Conservation (phyloP, 1,140 invertebrate species). For the Coelopa frigida region DNA sequence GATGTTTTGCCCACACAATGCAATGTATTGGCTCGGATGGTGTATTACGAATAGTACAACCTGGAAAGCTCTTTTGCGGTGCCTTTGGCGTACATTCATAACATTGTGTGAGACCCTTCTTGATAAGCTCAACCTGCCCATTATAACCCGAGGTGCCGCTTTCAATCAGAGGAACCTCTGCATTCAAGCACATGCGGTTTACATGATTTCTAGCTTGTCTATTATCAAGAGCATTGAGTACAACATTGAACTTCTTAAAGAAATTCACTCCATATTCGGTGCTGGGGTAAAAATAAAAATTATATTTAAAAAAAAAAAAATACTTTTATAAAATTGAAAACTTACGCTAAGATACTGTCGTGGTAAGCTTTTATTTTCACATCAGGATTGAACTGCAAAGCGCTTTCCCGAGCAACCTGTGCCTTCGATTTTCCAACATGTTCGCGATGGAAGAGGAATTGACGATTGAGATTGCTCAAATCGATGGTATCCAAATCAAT, state of each 20-base stretch:
- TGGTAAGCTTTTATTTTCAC: slow-evolving; percentile 84
- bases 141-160: slow-evolving; percentile 95
- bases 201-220: slow-evolving; percentile 94
- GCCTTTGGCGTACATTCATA: slow-evolving; percentile 95
- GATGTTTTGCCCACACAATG: slow-evolving; percentile 92
- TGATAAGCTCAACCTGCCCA: slow-evolving; percentile 80
- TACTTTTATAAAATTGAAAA: neutral
- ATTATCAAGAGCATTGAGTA: slow-evolving; percentile 98
- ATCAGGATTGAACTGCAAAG: slow-evolving; percentile 81
- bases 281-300: slow-evolving; percentile 52
- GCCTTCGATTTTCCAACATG: slow-evolving; percentile 98
- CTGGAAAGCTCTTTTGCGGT: slow-evolving; percentile 87
- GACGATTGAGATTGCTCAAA: slow-evolving; percentile 97
- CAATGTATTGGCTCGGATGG: slow-evolving; percentile 99
- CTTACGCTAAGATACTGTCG: slow-evolving; percentile 86
- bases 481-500: slow-evolving; percentile 99
- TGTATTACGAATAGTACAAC: slow-evolving; percentile 98
- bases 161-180: slow-evolving; percentile 89
- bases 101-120: slow-evolving; percentile 86
- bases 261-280: slow-evolving; percentile 85
- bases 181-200: slow-evolving; percentile 96
- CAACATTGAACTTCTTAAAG: slow-evolving; percentile 86
- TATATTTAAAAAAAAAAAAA: neutral
- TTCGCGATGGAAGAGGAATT: slow-evolving; percentile 95
- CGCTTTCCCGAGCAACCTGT: slow-evolving; percentile 79